Evolutionary conservation across 2,888 invertebrate species (phyloP), one percentile per base, ranked within the genome.

Genomic region (Platycnemis pennipes): DNA sequence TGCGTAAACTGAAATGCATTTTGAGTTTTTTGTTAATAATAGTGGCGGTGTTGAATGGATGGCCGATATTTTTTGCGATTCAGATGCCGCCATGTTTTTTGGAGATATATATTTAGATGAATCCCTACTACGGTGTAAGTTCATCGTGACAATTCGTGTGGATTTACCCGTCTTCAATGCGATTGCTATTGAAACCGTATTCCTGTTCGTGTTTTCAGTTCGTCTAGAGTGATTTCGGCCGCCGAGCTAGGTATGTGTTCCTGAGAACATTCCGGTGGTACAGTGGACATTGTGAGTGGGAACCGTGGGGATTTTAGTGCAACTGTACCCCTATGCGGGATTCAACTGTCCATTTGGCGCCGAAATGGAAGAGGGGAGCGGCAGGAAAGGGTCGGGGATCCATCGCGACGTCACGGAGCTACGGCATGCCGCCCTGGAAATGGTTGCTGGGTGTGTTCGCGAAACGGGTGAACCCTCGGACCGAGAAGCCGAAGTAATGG

Each of bases 401-500:
- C 49, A 37, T 22, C 63, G 26, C 63, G 26, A 26, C 26, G 22
- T 26, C 26, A 63, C n/a, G 63, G 2, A 19, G 44, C 88, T 4
- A 45, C n/a, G 11, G 88, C 37, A 44, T 63, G 87, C 69, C 44
- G 91, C 1, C 77, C 77, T 77, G 31, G 31, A 16, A 91, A 91
- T 91, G 42, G 91, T 26, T 63, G 63, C 42, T 56, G 53, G 26
- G 45, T 45, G 8, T 87, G 45, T n/a, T 4, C 19, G 87, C 11
- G 45, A 44, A n/a, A 45, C 42, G 37, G 49, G 31, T 2, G 7
- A 19, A 11, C 56, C 89, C 37, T 31, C 56, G 89, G 56, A 89
- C 37, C 56, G 26, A n/a, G 63, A 26, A 89, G 56, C 42, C 46
- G 89, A 89, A 53, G 53, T 89, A 89, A 89, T 89, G 89, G 42